Conservation (phyloP, 2,113 vertebrate genomes). For the Boleophthalmus pectinirostris region DNA sequence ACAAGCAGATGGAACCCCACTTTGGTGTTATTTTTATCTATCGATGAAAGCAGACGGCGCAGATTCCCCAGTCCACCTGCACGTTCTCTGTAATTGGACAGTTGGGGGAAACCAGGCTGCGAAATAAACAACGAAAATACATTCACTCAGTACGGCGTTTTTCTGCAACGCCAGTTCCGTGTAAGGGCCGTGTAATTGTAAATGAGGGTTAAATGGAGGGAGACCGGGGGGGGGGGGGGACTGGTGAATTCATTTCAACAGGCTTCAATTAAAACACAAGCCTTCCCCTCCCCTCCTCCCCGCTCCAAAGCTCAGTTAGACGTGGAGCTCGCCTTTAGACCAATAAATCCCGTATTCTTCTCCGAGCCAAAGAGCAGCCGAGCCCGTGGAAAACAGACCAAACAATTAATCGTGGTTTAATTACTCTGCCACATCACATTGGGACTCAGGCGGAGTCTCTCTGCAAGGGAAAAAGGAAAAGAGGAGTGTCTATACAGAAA, state of each 20-base stretch:
- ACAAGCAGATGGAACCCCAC: too few species aligned
- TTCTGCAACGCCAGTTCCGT: background rate
- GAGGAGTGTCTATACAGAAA: too few species aligned
- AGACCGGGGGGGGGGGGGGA: slow-evolving; percentile 26
- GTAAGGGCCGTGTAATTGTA: background rate
- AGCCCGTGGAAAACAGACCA: slow-evolving; percentile 53
- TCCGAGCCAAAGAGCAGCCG: slow-evolving; percentile 31
- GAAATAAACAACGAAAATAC: background rate
- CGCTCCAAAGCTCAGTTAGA: slow-evolving; percentile 67
- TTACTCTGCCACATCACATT: slow-evolving; percentile 58
- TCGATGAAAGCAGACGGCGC: too few species aligned
- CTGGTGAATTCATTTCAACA: slow-evolving; percentile 65
- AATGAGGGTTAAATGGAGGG: background rate
- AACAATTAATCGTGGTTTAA: slow-evolving; percentile 71
- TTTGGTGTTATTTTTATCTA: too few species aligned
- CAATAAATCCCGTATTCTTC: slow-evolving; percentile 55
- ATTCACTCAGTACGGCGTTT: background rate
- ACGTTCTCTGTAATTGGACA: too few species aligned
- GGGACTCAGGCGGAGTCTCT: slow-evolving; percentile 6
- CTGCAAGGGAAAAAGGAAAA: slow-evolving; percentile 44
- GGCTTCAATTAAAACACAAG: slow-evolving; percentile 65
- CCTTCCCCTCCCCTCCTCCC: slow-evolving; percentile 55
- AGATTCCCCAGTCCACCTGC: too few species aligned
- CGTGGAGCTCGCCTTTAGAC: slow-evolving; percentile 60
- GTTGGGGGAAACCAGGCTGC: background rate